phyloP scores from a whole-genome alignment of 2,888 invertebrate genomes.

The Dynastes tityus region DNA sequence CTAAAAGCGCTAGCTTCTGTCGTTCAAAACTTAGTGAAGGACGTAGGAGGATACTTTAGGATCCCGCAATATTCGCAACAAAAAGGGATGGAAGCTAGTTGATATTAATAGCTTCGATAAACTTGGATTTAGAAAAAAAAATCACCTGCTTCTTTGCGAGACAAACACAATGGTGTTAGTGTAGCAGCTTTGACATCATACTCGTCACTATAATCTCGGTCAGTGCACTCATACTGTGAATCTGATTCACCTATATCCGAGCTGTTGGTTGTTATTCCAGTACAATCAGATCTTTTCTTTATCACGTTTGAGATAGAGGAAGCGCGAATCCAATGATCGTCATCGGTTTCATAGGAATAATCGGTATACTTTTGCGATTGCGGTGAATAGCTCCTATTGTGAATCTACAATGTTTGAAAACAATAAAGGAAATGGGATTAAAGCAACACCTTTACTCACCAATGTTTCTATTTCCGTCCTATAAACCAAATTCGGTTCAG shows the following conservation, averaged over 20 bases:
- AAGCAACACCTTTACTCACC: constrained; percentile 27
- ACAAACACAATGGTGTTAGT: constrained; percentile 49
- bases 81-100: background rate
- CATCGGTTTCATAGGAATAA: constrained; percentile 45
- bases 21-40: no score
- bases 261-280: constrained; percentile 48
- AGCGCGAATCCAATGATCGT: constrained; percentile 35
- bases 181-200: constrained; percentile 49
- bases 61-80: no score
- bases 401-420: constrained; percentile 17
- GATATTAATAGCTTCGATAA: constrained; percentile 16
- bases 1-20: no score
- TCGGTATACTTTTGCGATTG: background rate
- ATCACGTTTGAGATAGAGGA: constrained; percentile 38
- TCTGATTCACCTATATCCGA: constrained; percentile 50
- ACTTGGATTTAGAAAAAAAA: background rate
- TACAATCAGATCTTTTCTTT: constrained; percentile 49
- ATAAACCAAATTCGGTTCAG: constrained; percentile 47
- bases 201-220: constrained; percentile 50
- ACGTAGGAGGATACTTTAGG: no score
- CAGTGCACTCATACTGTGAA: constrained; percentile 51
- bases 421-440: background rate
- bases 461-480: constrained; percentile 43
- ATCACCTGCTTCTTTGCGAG: constrained; percentile 52
- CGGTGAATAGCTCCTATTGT: background rate